phyloP scores from a whole-genome alignment of 1,140 invertebrate species.

The Nymphalis io region DNA sequence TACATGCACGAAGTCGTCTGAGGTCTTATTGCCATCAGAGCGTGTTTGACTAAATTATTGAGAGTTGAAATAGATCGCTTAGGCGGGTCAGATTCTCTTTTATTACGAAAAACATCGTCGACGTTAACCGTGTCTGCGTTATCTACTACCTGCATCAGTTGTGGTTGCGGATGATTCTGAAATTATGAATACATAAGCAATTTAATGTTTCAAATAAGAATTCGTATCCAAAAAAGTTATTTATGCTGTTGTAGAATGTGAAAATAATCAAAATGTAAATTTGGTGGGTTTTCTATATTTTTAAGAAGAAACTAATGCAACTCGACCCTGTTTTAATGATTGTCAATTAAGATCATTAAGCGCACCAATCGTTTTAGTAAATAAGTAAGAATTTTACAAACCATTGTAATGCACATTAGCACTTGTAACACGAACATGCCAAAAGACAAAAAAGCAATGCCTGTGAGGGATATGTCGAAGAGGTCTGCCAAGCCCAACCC shows the following conservation, averaged over 20 bases:
- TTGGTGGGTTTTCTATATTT: no score
- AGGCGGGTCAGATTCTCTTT: slow-evolving; percentile 49
- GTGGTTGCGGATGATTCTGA: slow-evolving; percentile 59
- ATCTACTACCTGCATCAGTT: slow-evolving; percentile 74
- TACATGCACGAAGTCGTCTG: slow-evolving; percentile 82
- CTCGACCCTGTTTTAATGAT: no score
- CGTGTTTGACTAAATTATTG: slow-evolving; percentile 81
- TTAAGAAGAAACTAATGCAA: no score
- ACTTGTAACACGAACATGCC: slow-evolving; percentile 89
- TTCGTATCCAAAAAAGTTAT: not conserved
- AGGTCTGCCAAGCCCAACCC: slow-evolving; percentile 85
- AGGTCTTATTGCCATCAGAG: slow-evolving; percentile 78
- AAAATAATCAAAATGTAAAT: no score
- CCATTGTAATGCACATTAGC: slow-evolving; percentile 85
- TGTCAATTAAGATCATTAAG: no score
- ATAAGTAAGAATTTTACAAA: slow-evolving; percentile 55
- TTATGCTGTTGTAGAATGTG: no score
- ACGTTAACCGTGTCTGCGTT: slow-evolving; percentile 70
- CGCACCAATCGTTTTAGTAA: no score
- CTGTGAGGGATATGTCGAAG: slow-evolving; percentile 89
- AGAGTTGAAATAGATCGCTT: slow-evolving; percentile 62
- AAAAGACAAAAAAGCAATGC: slow-evolving; percentile 89
- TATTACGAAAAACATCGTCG: slow-evolving; percentile 66
- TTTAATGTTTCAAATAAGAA: no score
- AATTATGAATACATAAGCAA: not conserved